Conservation (phyloP, 2,888 invertebrate genomes). For the Agonopterix heracliana region DNA sequence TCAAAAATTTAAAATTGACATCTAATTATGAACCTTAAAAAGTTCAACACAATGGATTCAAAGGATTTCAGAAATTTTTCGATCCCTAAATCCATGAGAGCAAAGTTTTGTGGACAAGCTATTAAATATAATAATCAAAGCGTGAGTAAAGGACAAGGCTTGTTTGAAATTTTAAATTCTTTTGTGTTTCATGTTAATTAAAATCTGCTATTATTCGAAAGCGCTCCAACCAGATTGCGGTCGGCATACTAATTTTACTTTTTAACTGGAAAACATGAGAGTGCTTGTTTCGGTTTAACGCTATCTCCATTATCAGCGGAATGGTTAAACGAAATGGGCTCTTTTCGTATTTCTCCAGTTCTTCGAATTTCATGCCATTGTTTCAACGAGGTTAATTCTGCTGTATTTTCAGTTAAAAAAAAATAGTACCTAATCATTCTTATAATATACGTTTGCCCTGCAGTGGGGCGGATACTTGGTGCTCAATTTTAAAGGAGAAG, state of each 20-base stretch:
- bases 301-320: slow-evolving; percentile 32
- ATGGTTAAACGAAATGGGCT: background rate
- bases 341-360: background rate
- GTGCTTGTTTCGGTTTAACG: slow-evolving; percentile 26
- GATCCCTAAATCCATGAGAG: background rate
- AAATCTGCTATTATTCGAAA: slow-evolving; percentile 46
- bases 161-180: slow-evolving; percentile 26
- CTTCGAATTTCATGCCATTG: no score
- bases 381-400: no score
- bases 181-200: slow-evolving; percentile 47
- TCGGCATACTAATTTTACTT: slow-evolving; percentile 41
- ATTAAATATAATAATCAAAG: slow-evolving; percentile 5
- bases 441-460: no score
- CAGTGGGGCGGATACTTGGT: no score
- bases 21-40: no score
- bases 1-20: no score
- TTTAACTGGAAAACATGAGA: slow-evolving; percentile 32
- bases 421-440: no score
- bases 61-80: no score
- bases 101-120: background rate
- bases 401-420: no score
- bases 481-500: no score
- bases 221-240: slow-evolving; percentile 33
- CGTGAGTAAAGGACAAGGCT: slow-evolving; percentile 2
- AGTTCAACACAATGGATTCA: no score